Evolutionary conservation across 2,888 invertebrate genomes (phyloP), one percentile per base, ranked within the genome.

Genomic region (Cheilosia variabilis): DNA sequence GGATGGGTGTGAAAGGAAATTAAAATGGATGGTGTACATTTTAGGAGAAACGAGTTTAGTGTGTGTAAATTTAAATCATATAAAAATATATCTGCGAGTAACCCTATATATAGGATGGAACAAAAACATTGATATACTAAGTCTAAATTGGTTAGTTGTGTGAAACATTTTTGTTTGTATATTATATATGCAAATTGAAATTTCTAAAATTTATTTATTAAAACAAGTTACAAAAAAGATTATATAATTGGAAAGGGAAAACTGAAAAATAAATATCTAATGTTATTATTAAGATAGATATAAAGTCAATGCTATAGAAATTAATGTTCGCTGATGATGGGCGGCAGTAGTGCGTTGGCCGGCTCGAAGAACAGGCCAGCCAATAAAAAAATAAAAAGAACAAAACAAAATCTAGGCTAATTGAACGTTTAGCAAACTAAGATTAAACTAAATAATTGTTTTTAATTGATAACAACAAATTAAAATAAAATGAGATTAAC

Each of bases 151-250:
- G 24, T 71, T 75, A 37, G 53, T 68, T 77, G 76, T 72, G 43
- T 81, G 41, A 66, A 72, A 69, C 57, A 41, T 76, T 83, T 83
- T 80, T 31, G 62, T 87, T 87, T 84, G 87, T 84, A 88, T 76
- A 87, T 83, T 77, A 87, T 87, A 82, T 88, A 88, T 87, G 81
- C 81, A 87, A 88, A 78, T 68, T 9, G 57, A 77, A 62, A 69
- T 60, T 69, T 72, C 19, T 41, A 76, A 76, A 47, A 55, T 57
- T 66, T 57, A 76, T 79, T 72, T 72, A 73, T 63, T 75, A 52
- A 69, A 45, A 63, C 72, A 63, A 27, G 43, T 24, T 58, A 57
- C 19, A 60, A 68, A 66, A 47, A 37, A 63, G 31, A 69, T 41
- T 63, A 73, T 43, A 73, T 55, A 10, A 58, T 66, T 71, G 41